Evolutionary conservation across 2,888 invertebrate genomes (phyloP).

Genomic region (Perizoma flavofasciatum): DNA sequence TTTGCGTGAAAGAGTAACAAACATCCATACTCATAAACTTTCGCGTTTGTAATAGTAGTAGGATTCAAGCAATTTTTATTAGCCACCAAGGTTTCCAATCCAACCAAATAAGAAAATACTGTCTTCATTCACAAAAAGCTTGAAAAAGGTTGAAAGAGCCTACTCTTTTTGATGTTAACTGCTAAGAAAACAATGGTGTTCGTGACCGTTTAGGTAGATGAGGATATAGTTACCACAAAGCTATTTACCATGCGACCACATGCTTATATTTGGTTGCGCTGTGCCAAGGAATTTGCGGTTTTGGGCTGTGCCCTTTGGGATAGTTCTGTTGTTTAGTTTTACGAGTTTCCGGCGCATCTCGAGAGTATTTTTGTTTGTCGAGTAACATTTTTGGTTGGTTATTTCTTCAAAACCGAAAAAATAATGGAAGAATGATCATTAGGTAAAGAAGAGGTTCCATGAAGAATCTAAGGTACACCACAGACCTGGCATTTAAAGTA

Average conservation of each 20-base stretch:
- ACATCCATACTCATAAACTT: too few relatives aligned
- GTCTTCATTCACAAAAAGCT: not conserved
- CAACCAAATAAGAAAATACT: not conserved
- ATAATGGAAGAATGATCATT: too few relatives aligned
- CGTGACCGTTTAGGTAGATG: constrained; percentile 12
- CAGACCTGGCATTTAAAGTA: too few relatives aligned
- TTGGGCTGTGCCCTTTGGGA: constrained; percentile 15
- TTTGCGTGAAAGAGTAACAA: too few relatives aligned
- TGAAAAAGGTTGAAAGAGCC: not conserved
- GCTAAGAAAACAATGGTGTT: constrained; percentile 27
- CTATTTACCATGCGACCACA: constrained; percentile 6
- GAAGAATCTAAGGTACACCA: not conserved
- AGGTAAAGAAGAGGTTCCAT: not conserved
- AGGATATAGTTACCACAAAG: constrained; percentile 3
- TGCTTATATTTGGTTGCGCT: constrained; percentile 10
- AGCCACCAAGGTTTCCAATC: too few relatives aligned
- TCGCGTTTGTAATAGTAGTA: too few relatives aligned
- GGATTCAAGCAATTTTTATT: too few relatives aligned
- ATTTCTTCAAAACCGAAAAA: too few relatives aligned
- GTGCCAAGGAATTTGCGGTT: constrained; percentile 25
- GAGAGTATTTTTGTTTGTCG: not conserved
- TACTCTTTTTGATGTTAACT: constrained; percentile 25
- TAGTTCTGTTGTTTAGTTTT: constrained; percentile 16
- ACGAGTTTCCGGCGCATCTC: constrained; percentile 6
- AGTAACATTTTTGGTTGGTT: not conserved